Conservation (phyloP, 2,888 invertebrate genomes). For the Schrankia costaestrigalis region DNA sequence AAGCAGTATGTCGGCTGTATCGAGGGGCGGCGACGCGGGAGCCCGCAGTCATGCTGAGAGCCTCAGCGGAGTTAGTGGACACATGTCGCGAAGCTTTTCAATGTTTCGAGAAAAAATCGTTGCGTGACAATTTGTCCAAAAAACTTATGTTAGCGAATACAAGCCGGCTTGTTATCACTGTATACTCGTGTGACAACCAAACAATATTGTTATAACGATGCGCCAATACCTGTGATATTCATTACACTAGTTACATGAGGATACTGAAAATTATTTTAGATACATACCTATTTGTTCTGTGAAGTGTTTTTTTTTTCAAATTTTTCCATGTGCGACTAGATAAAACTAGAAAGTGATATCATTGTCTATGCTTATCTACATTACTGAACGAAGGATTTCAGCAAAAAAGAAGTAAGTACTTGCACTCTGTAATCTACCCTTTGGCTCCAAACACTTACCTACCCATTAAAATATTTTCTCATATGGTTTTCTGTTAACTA, state of each 20-base stretch:
- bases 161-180: constrained; percentile 33
- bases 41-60: constrained; percentile 79
- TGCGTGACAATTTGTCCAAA: constrained; percentile 62
- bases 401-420: constrained; percentile 18
- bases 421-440: not conserved
- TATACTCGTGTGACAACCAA: constrained; percentile 43
- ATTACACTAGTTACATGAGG: constrained; percentile 56
- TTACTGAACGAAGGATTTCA: constrained; percentile 32
- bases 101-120: constrained; percentile 65
- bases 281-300: constrained; percentile 54
- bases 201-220: constrained; percentile 63
- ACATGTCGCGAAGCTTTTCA: constrained; percentile 73
- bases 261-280: constrained; percentile 63
- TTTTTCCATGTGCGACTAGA: constrained; percentile 47
- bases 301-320: constrained; percentile 66
- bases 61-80: constrained; percentile 75
- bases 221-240: constrained; percentile 67
- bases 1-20: constrained; percentile 73
- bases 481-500: too few relatives aligned
- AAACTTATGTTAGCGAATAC: constrained; percentile 56
- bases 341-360: constrained; percentile 42
- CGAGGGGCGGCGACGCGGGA: constrained; percentile 78
- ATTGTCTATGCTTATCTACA: constrained; percentile 21
- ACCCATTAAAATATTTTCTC: too few relatives aligned
- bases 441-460: too few relatives aligned